A percentile compares a stretch with the other conserved stretches of the same genome.
These are phyloP conservation scores for Fregata magnificens DNA, from an alignment of 2,113 vertebrate genomes.

Conservation along the genomic window DNA sequence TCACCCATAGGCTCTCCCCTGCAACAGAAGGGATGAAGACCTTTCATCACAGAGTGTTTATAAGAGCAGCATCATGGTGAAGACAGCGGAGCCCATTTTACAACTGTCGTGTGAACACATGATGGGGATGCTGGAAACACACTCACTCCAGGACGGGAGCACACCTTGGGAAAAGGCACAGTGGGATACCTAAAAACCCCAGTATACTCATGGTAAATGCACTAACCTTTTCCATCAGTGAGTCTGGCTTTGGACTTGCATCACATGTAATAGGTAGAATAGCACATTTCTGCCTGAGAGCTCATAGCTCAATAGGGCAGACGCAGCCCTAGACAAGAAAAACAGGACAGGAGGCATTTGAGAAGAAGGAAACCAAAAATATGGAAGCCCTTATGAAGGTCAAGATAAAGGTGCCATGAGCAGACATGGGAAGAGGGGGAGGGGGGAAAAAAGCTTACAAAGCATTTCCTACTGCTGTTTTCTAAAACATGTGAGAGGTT, in stretches of 20 bases:
- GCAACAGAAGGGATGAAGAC: not conserved
- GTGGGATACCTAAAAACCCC: not conserved
- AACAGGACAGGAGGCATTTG: not conserved
- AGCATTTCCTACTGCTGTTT: not conserved
- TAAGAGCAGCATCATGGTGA: not conserved
- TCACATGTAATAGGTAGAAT: not conserved
- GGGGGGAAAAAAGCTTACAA: not conserved
- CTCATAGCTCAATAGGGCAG: not conserved
- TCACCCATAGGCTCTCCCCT: not conserved
- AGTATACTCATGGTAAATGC: not conserved
- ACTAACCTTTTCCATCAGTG: not conserved
- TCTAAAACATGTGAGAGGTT: not conserved
- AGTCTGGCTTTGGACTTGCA: not conserved
- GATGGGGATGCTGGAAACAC: not conserved
- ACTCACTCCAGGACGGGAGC: not conserved
- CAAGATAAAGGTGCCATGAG: not conserved
- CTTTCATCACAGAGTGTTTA: not conserved
- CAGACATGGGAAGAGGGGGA: not conserved
- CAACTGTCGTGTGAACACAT: fast-evolving
- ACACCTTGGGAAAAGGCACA: not conserved
- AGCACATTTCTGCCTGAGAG: not conserved
- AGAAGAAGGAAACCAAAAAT: not conserved
- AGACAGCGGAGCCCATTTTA: not conserved
- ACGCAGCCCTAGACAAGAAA: not conserved
- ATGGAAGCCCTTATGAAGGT: not conserved